Percentiles rank a stretch among this genome's conserved stretches.
Conservation (phyloP, 1,140 invertebrate species). For the Drosophila sp. region DNA sequence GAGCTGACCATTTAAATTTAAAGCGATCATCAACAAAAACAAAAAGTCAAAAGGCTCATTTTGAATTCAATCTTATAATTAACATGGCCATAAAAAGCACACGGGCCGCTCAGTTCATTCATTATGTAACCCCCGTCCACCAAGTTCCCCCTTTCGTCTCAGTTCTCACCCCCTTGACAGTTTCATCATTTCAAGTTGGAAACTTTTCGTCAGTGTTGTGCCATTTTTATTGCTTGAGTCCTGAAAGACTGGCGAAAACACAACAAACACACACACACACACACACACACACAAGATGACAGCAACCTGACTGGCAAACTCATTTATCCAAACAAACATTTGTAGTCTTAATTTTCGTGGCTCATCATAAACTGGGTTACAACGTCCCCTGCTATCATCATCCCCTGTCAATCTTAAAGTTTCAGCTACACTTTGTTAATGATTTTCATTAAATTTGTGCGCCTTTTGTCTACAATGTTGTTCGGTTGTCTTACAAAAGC, state of each 20-base stretch:
- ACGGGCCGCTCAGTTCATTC: conserved; percentile 63
- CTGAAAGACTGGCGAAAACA: conserved; percentile 5
- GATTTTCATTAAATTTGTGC: conserved; percentile 84
- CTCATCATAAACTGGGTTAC: conserved; percentile 82
- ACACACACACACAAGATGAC: conserved; percentile 45
- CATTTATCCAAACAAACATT: conserved; percentile 83
- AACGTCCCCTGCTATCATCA: conserved; percentile 20
- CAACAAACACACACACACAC: too few relatives aligned
- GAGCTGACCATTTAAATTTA: conserved; percentile 65
- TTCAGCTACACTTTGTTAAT: conserved; percentile 70
- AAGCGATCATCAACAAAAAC: conserved; percentile 7
- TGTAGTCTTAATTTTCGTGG: conserved; percentile 82
- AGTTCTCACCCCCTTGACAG: background rate
- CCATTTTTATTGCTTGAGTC: conserved; percentile 44
- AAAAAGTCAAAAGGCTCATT: conserved; percentile 58
- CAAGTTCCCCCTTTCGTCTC: background rate
- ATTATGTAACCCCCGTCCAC: conserved; percentile 57
- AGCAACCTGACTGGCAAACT: conserved; percentile 58
- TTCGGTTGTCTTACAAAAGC: conserved; percentile 38
- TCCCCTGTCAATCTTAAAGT: conserved; percentile 31
- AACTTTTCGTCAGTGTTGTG: conserved; percentile 54
- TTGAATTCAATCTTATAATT: conserved; percentile 80
- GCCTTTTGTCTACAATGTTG: conserved; percentile 71
- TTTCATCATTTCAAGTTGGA: conserved; percentile 69
- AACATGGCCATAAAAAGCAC: conserved; percentile 78